Conservation (phyloP, 2,888 invertebrate genomes). For the Plutella xylostella region DNA sequence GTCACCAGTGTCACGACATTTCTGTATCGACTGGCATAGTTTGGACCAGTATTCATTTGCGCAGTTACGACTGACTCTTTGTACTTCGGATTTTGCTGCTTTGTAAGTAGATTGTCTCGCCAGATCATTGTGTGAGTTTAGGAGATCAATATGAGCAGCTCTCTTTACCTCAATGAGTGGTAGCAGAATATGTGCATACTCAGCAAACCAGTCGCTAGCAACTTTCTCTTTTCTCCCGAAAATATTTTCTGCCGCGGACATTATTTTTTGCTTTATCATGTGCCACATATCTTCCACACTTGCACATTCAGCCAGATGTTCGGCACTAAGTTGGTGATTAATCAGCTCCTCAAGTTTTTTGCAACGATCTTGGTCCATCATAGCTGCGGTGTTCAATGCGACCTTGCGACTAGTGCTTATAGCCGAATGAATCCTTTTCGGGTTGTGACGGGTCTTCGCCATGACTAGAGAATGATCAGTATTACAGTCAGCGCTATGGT, state of each 20-base stretch:
- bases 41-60: not conserved
- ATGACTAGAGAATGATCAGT: not conserved
- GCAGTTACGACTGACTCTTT: not conserved
- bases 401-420: not conserved
- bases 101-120: not conserved
- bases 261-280: not conserved
- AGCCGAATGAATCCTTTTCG: not conserved
- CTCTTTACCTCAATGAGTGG: not conserved
- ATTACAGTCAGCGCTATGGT: constrained; percentile 1
- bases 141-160: not conserved
- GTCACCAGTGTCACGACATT: not conserved
- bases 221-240: not conserved
- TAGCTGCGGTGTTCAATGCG: not conserved
- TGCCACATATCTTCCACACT: not conserved
- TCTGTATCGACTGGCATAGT: not conserved
- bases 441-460: not conserved
- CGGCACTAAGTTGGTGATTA: not conserved
- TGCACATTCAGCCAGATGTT: not conserved
- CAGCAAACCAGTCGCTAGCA: not conserved
- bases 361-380: not conserved
- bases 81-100: not conserved
- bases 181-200: not conserved
- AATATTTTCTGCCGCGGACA: not conserved
- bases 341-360: not conserved
- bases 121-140: not conserved